Evolutionary conservation across 2,888 invertebrate genomes (phyloP), one percentile per base, ranked within the genome.

Genomic region (Eugnorisma glareosa): DNA sequence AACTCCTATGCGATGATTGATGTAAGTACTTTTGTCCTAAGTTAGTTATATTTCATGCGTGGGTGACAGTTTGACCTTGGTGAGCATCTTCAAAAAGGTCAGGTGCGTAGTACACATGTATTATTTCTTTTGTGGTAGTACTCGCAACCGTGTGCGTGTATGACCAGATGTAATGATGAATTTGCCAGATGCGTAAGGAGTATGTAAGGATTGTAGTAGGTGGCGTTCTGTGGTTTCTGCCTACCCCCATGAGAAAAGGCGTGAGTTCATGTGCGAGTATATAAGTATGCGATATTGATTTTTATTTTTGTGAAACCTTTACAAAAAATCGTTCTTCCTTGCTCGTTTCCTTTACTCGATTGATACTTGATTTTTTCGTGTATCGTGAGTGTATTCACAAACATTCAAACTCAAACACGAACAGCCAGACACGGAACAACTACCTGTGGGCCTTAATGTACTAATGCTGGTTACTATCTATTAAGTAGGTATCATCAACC

Each of bases 1-100:
- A 99, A 99, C 96, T 99, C 99, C 2, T 99, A 99, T 92, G 98
- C 99, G 68, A 98, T 98, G 95, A 99, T 99, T 91, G 98, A 98
- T 93, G 99, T 99, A 95, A 97, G 98, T 95, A 85, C 43, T 21
- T 37, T 24, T 70, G 2, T 11, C 0, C 28, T 28, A 18, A 3
- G 18, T 24, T 1, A 24, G 15, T 67, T 24, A 15, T 59, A 59
- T 59, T 59, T 31, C 8, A 8, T 8, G 59, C 31, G 59, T 31
- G 57, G 57, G 28, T 57, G 28, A 31, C 28, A 28, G 28, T 57
- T n/a, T n/a, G 15, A 28, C 1, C 15, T 15, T 57, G 51, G 51
- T n/a, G 24, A 51, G 51, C n/a, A 11, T 51, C 24, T 3, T 51
- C n/a, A 24, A 10, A 51, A 3, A 24, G 3, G 51, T 51, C 24